Evolutionary conservation across 2,888 invertebrate genomes (phyloP).

Genomic region (Nymphalis polychloros): DNA sequence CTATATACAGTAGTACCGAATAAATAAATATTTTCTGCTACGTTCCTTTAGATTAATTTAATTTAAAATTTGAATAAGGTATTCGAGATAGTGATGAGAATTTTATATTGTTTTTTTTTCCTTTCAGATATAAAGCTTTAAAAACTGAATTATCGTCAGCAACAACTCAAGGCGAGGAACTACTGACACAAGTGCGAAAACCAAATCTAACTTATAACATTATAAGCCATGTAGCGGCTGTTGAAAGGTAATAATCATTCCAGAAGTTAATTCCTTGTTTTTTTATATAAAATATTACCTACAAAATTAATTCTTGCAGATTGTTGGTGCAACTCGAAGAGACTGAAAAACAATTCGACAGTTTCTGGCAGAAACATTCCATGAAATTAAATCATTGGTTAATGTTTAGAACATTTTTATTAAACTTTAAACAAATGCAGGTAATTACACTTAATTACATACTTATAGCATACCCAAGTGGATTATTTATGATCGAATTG

Average conservation of each 20-base stretch:
- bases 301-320: slow-evolving; percentile 73
- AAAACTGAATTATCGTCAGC: slow-evolving; percentile 93
- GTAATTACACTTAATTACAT: slow-evolving; percentile 61
- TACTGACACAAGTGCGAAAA: slow-evolving; percentile 88
- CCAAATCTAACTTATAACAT: slow-evolving; percentile 85
- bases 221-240: slow-evolving; percentile 93
- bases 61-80: too few species aligned
- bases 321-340: slow-evolving; percentile 95
- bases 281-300: background rate
- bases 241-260: slow-evolving; percentile 88
- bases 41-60: too few species aligned
- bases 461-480: slow-evolving; percentile 13
- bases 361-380: slow-evolving; percentile 96
- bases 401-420: slow-evolving; percentile 95
- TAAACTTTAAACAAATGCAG: slow-evolving; percentile 95
- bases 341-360: slow-evolving; percentile 95
- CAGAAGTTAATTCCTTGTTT: background rate
- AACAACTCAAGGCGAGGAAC: slow-evolving; percentile 92
- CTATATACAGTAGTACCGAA: too few species aligned
- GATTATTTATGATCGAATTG: slow-evolving; percentile 54
- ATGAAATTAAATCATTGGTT: slow-evolving; percentile 94
- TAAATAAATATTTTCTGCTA: too few species aligned
- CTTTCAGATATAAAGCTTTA: slow-evolving; percentile 84
- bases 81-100: background rate
- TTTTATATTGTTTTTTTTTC: slow-evolving; percentile 19